Base-by-base conservation (phyloP, 35 echinoderm and acorn worm species). In the Nesometra sesokonis region DNA sequence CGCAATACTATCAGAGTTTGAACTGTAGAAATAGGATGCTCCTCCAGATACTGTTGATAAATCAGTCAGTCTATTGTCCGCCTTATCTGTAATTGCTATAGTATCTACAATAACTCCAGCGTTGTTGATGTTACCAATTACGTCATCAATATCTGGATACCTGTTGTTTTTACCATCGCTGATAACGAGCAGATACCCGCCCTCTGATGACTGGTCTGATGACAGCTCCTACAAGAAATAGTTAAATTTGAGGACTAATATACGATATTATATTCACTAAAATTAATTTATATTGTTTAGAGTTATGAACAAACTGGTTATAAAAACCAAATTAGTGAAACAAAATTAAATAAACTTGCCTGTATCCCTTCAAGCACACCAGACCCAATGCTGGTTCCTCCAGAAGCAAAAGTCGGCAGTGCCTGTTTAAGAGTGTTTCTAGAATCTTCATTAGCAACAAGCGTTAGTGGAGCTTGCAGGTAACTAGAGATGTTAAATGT, bases 61-160 rank as follows among this genome's bases (percentile, higher is more conserved):
- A 35, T 35, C 13, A 13, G 76, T 35, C 57, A 87, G 30, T 34
- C 36, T 34, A 3, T 78, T 15, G 78, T 87, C 85, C 11, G 85
- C 85, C 5, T 23, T n/a, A 2, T 87, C 15, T 27, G 57, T 78
- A 2, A 87, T 77, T 29, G 85, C 85, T 27, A 77, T n/a, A 13
- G 85, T 87, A 40, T 87, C 85, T 17, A 87, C 78, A 5, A 77
- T 43, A 23, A 87, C 34, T 29, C 85, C 85, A 38, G 85, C 46
- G 11, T 35, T 21, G 2, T 21, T 87, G 17, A 87, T 27, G 21
- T 77, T 57, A 39, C 34, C 31, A 5, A 36, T 2, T 0, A 78
- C 27, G 21, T 77, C 57, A 29, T 27, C 0, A 23, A 87, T 87
- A 13, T 78, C 76, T 78, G 85, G 85, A 15, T 11, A 30, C 11